phyloP scores from a whole-genome alignment of 2,797 vertebrate genomes.

The Myioborus melanocephalus region DNA sequence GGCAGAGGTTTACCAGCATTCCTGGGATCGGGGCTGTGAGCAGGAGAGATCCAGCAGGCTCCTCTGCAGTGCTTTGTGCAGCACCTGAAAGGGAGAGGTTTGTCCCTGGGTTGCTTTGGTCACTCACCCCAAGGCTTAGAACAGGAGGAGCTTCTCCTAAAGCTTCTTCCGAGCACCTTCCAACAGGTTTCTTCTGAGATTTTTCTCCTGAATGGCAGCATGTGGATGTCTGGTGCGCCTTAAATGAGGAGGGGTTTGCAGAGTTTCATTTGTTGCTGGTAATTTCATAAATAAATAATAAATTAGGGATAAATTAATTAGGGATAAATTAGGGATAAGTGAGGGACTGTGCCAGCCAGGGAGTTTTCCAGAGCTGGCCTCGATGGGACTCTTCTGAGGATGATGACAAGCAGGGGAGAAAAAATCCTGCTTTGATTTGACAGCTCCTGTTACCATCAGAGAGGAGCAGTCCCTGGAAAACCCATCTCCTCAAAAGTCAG shows the following conservation, averaged over 20 bases:
- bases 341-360: not conserved
- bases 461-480: not conserved
- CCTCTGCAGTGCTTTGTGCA: not conserved
- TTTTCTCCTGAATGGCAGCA: not conserved
- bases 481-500: not conserved
- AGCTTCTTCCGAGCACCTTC: not conserved
- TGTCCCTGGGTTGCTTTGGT: not conserved
- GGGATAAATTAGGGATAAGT: not conserved
- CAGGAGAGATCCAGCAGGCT: not conserved
- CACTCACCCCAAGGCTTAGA: not conserved
- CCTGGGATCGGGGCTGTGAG: not conserved
- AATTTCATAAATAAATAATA: not conserved
- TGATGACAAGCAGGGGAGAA: not conserved
- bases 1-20: not conserved
- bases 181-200: not conserved
- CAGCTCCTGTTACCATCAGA: not conserved
- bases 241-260: not conserved
- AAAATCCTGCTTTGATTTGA: not conserved
- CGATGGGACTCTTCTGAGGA: not conserved
- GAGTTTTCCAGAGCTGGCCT: not conserved
- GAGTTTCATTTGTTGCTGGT: not conserved
- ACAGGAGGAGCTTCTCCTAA: not conserved
- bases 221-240: not conserved
- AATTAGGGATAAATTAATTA: not conserved
- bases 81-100: not conserved